Base-by-base conservation (phyloP, 2,888 invertebrate species). In the Drosophila infuscata region DNA sequence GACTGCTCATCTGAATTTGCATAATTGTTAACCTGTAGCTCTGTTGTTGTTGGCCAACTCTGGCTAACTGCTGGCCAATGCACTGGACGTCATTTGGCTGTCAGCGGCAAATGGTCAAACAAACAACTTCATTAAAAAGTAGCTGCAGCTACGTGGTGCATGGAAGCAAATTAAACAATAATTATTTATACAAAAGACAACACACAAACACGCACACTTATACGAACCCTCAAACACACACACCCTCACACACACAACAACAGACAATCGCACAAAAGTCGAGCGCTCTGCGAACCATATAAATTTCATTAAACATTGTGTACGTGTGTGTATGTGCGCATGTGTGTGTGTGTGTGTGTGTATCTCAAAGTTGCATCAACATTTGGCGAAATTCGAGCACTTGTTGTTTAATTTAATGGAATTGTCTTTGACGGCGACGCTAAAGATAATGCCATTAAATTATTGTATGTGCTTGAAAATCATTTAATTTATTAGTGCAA, bases 161-260 rank as follows among this genome's bases (percentile, higher is more conserved):
- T 36, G 69, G 73, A 52, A 70, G 74, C 89, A 87, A 85, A 89
- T 85, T 84, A 84, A 88, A 88, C 80, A 77, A 89, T 85, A 82
- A 85, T 88, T 82, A 89, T 87, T 83, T 85, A 79, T 73, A 70
- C 70, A 76, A 76, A 67, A 76, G 75, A 71, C 33, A 25, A 48
- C 15, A 59, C 35, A 20, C 12, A 15, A 7, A 20, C 12, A 15
- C 20, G 7, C 15, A 36, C 25, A 53, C 33, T 0, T 33, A 33
- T 17, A 8, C 46, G 4, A 15, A 20, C 63, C 36, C 15, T 35
- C 65, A 58, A 6, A 53, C 49, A 30, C 54, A 38, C 35, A 29
- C 29, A 38, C 54, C 48, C 72, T 67, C 69, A 11, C 3, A 6
- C 36, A 58, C 69, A 72, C 51, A 53, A 48, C 58, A 35, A 54